These are phyloP conservation scores for Cottus gobio DNA, from an alignment of 2,113 vertebrate species.

Conservation along the genomic window DNA sequence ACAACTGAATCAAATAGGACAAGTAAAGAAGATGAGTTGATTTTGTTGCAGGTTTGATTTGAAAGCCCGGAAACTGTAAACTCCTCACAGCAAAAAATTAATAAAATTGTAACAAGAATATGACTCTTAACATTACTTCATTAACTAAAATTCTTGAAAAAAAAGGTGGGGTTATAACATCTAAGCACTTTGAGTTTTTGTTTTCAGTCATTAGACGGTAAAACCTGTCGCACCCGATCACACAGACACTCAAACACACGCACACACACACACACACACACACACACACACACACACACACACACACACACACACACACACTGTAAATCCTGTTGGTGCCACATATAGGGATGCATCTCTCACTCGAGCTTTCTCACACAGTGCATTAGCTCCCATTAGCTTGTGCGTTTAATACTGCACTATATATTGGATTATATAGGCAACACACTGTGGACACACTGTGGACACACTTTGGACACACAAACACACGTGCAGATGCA, in stretches of 20 bases:
- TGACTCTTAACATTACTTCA: background rate
- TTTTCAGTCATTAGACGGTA: background rate
- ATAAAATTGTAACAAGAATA: background rate
- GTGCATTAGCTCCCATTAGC: constrained; percentile 1
- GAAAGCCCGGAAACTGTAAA: background rate
- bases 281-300: no score
- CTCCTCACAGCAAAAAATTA: background rate
- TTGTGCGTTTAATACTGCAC: background rate
- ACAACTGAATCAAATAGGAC: background rate
- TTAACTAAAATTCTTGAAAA: background rate
- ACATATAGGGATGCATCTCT: background rate
- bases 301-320: no score
- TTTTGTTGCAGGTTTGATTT: background rate
- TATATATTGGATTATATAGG: background rate
- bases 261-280: background rate
- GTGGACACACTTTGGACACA: background rate
- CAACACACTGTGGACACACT: background rate
- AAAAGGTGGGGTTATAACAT: no score
- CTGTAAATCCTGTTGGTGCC: background rate
- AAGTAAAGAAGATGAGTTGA: background rate
- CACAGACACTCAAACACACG: background rate
- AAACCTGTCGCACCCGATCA: background rate
- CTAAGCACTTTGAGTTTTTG: constrained; percentile 1
- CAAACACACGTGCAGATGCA: background rate
- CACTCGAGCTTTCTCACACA: background rate